A percentile compares a stretch with the other conserved stretches of the same genome.
phyloP scores from a whole-genome alignment of 1,140 invertebrate genomes.

The Zaprionus inermis region DNA sequence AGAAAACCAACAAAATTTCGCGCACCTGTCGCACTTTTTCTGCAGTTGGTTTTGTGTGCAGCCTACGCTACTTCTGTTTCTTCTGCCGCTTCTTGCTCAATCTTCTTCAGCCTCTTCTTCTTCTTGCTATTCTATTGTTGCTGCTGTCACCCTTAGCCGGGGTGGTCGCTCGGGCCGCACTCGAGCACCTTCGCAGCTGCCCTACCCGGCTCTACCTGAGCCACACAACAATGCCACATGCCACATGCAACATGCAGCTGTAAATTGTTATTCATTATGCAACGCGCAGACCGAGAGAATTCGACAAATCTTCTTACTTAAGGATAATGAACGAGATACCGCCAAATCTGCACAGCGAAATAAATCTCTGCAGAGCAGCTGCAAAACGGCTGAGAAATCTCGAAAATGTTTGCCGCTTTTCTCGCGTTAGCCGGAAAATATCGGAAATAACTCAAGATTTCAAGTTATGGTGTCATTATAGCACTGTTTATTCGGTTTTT shows the following conservation, averaged over 20 bases:
- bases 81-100: not conserved
- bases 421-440: not conserved
- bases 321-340: not conserved
- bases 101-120: conserved; percentile 16
- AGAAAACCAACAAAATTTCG: conserved; percentile 62
- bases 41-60: conserved; percentile 20
- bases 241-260: conserved; percentile 29
- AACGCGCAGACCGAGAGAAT: conserved; percentile 1
- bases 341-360: not conserved
- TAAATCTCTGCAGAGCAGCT: not conserved
- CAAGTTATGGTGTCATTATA: not conserved
- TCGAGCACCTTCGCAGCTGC: conserved; percentile 19
- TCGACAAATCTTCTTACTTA: not conserved
- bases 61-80: conserved; percentile 1
- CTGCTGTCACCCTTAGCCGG: conserved; percentile 3
- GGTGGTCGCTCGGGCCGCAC: conserved; percentile 27
- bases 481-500: not conserved
- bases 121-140: conserved; percentile 6
- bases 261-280: conserved; percentile 33
- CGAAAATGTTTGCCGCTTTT: not conserved
- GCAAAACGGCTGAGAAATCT: not conserved
- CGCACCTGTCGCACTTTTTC: conserved; percentile 63
- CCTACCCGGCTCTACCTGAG: conserved; percentile 36
- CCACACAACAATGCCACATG: conserved; percentile 17
- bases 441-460: not conserved